Conservation (phyloP, 2,113 vertebrate species). For the Eudyptes chrysolophus region DNA sequence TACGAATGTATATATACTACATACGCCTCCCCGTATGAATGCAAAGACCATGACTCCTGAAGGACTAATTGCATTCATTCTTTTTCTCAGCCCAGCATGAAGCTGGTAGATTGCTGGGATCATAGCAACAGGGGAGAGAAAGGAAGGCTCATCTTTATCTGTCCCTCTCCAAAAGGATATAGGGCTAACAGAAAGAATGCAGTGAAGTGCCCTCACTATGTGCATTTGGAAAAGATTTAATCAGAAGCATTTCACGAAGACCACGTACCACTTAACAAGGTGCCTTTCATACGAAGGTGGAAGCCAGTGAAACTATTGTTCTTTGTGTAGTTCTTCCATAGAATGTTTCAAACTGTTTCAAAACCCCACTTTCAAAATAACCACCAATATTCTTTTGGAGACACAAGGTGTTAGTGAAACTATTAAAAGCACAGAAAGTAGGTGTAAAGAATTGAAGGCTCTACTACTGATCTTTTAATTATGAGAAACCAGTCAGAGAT, state of each 20-base stretch:
- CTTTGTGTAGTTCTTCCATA: not conserved
- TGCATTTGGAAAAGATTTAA: conserved; percentile 55
- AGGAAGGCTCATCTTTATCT: conserved; percentile 68
- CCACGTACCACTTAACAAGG: conserved; percentile 68
- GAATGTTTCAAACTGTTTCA: conserved; percentile 7
- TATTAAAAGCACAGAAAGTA: conserved; percentile 49
- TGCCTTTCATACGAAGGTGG: conserved; percentile 57
- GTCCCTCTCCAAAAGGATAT: conserved; percentile 57
- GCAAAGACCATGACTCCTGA: conserved; percentile 70
- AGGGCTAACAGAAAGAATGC: conserved; percentile 35
- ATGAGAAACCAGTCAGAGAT: conserved; percentile 15
- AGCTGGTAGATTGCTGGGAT: conserved; percentile 68
- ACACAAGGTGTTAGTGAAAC: conserved; percentile 27
- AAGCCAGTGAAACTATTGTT: conserved; percentile 45
- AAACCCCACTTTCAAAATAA: conserved; percentile 26
- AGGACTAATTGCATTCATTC: conserved; percentile 86
- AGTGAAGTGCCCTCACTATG: conserved; percentile 33
- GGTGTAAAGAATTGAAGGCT: conserved; percentile 24
- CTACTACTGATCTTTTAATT: conserved; percentile 47
- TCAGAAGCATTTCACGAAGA: conserved; percentile 61
- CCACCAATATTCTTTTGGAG: not conserved
- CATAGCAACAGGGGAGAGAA: conserved; percentile 64
- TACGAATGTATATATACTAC: not conserved
- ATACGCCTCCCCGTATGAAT: not conserved
- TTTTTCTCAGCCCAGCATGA: conserved; percentile 79